Conservation (phyloP, 1,140 invertebrate genomes). For the Piezodorus guildinii region DNA sequence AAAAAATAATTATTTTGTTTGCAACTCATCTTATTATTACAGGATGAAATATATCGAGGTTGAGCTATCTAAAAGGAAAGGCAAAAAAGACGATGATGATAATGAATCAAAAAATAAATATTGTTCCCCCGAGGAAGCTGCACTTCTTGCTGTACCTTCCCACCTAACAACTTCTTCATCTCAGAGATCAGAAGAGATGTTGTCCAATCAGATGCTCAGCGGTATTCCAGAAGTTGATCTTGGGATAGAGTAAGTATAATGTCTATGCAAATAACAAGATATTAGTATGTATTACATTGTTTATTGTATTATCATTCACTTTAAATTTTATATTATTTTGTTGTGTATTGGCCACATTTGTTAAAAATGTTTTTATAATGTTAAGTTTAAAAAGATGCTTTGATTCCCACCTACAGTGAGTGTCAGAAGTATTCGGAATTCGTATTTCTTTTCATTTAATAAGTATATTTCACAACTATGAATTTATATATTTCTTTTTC, state of each 20-base stretch:
- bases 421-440: too few relatives aligned
- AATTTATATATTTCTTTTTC: too few relatives aligned
- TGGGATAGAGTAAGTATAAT: constrained; percentile 73
- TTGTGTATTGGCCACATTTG: too few relatives aligned
- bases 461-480: too few relatives aligned
- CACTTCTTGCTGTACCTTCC: constrained; percentile 71
- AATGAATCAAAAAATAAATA: constrained; percentile 47
- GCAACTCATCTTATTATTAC: neutral
- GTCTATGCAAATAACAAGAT: too few relatives aligned
- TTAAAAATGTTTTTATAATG: too few relatives aligned
- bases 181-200: constrained; percentile 87
- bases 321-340: neutral
- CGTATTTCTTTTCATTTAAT: too few relatives aligned
- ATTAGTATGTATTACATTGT: too few relatives aligned
- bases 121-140: constrained; percentile 74
- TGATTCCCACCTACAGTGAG: too few relatives aligned
- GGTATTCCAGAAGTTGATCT: constrained; percentile 99
- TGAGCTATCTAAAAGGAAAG: constrained; percentile 78
- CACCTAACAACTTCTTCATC: constrained; percentile 69
- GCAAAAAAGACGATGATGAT: constrained; percentile 36
- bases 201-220: constrained; percentile 99
- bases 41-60: constrained; percentile 96
- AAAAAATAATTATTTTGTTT: too few relatives aligned
- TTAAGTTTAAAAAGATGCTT: too few relatives aligned
- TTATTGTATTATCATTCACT: neutral